Conservation (phyloP, 2,797 vertebrate species). For the Sebastolobus altivelis region DNA sequence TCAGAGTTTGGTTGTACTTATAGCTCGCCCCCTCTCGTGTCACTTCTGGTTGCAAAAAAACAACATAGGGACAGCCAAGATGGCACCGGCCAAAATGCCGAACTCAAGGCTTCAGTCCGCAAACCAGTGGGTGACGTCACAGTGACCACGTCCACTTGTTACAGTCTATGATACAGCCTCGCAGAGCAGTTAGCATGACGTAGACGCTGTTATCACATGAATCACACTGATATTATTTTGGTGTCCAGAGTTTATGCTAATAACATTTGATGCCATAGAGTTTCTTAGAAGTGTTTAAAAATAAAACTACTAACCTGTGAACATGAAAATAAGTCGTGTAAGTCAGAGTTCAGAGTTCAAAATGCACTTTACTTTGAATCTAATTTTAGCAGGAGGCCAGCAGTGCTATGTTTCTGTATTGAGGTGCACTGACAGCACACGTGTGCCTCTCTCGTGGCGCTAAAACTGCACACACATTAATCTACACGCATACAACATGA, state of each 20-base stretch:
- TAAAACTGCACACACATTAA: not conserved
- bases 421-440: not conserved
- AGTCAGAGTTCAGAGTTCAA: conserved; percentile 40
- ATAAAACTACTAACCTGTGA: conserved; percentile 7
- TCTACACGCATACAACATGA: not conserved
- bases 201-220: not conserved
- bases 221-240: not conserved
- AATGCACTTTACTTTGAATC: conserved; percentile 14
- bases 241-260: conserved; percentile 1
- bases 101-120: too few species aligned
- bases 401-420: conserved; percentile 29
- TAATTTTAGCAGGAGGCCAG: conserved; percentile 41
- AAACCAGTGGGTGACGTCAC: too few species aligned
- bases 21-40: too few species aligned
- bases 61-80: too few species aligned
- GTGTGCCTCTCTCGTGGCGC: not conserved
- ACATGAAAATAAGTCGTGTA: conserved; percentile 3
- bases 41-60: too few species aligned
- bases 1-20: too few species aligned
- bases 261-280: conserved; percentile 4
- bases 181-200: not conserved
- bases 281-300: conserved; percentile 8
- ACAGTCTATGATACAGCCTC: not conserved
- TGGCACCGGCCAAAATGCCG: rapidly evolving
- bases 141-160: not conserved